phyloP scores from a whole-genome alignment of 2,888 invertebrate genomes.

The Cosmia pyralina region DNA sequence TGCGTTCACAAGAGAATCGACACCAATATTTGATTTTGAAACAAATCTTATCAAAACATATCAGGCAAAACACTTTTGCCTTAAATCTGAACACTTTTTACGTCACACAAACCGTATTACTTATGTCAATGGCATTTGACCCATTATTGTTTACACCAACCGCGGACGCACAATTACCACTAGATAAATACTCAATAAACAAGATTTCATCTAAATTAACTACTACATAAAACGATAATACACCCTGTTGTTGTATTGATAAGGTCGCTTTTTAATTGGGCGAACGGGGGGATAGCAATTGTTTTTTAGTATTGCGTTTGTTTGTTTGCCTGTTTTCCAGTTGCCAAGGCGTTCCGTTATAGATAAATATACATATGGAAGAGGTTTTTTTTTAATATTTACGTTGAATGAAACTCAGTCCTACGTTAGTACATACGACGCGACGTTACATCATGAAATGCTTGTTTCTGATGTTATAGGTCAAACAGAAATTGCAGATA shows the following conservation, averaged over 20 bases:
- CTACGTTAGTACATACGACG: not conserved
- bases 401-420: constrained; percentile 1
- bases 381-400: constrained; percentile 3
- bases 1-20: too few species aligned
- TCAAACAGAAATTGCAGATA: constrained; percentile 51
- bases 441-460: constrained; percentile 34
- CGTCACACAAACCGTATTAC: constrained; percentile 70
- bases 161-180: constrained; percentile 65
- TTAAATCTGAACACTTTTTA: constrained; percentile 52
- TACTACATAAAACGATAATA: constrained; percentile 50
- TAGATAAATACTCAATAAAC: constrained; percentile 75
- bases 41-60: constrained; percentile 22
- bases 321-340: constrained; percentile 65
- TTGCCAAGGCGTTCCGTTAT: constrained; percentile 62
- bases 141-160: constrained; percentile 72
- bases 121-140: constrained; percentile 77
- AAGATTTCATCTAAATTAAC: constrained; percentile 68
- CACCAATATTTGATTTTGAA: too few species aligned
- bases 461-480: constrained; percentile 41
- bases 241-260: constrained; percentile 60
- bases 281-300: constrained; percentile 52
- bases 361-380: constrained; percentile 36
- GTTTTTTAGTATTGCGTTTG: constrained; percentile 67
- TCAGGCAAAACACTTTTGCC: constrained; percentile 13
- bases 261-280: constrained; percentile 64